Conservation (phyloP, 2,888 invertebrate species). For the Cantharis rufa region DNA sequence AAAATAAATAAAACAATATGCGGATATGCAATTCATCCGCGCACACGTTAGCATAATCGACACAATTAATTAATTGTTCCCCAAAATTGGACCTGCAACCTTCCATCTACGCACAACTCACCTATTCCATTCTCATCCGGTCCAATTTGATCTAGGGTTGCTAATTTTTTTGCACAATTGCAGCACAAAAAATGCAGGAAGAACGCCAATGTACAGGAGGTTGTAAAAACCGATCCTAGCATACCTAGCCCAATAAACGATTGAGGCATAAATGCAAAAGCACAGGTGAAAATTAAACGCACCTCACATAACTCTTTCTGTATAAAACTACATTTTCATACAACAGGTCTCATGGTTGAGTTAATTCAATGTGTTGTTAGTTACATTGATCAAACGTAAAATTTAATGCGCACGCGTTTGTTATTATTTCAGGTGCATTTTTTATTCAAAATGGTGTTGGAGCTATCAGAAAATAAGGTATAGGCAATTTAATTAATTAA, state of each 20-base stretch:
- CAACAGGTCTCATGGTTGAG: conserved; percentile 33
- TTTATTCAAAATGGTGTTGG: neutral
- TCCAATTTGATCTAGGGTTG: conserved; percentile 11
- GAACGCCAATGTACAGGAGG: conserved; percentile 5
- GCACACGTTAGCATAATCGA: too few species aligned
- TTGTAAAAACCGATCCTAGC: conserved; percentile 25
- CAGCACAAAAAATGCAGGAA: conserved; percentile 5
- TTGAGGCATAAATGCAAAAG: conserved; percentile 18
- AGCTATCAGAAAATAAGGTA: neutral
- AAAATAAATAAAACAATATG: too few species aligned
- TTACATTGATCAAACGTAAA: conserved; percentile 50
- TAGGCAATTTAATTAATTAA: neutral
- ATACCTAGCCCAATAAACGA: conserved; percentile 26
- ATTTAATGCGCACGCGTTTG: conserved; percentile 43
- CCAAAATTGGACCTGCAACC: too few species aligned
- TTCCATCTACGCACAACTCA: neutral
- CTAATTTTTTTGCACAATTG: conserved; percentile 33
- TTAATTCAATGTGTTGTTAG: conserved; percentile 14
- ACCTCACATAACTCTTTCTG: conserved; percentile 26
- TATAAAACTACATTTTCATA: conserved; percentile 13
- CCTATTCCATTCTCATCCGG: neutral
- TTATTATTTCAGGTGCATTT: conserved; percentile 8
- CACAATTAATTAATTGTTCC: too few species aligned
- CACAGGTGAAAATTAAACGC: conserved; percentile 14
- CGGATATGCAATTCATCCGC: neutral